Evolutionary conservation across 2,113 vertebrate species (phyloP), one percentile per base, ranked within the genome.

Genomic region (Fukomys damarensis): DNA sequence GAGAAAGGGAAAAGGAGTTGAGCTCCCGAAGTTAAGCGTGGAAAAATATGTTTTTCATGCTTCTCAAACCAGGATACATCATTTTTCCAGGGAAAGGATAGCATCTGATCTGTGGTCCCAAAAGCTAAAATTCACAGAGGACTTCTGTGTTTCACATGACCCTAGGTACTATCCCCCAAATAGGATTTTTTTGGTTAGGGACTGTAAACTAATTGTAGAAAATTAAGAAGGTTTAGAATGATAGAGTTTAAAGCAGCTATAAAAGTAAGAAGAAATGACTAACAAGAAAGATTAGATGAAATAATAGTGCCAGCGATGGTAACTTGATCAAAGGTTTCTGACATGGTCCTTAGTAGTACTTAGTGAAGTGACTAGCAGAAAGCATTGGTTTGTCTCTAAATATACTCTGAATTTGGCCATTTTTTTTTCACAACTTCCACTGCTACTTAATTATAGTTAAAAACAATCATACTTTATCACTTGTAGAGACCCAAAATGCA

Each of bases 241-340:
- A 35, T 56, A 86, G 9, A 5, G 5, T 87, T 87, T 66, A 46
- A 52, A 87, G 58, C 58, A 72, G 49, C 83, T 90, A 77, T 26
- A 61, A 82, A 63, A 52, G 54, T 76, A 86, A 80, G 59, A 59
- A 54, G 54, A 86, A 83, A 77, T 92, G 59, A 81, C 16, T 38
- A 72, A 81, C 63, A 72, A 63, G n/a, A 54, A 35, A 95, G 63
- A 88, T 70, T 84, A 72, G 24, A 41, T 77, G 52, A 89, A 89
- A 30, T 74, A 86, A 93, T 59, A 61, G 66, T 93, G 87, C 61
- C 26, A 80, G 63, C 84, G 61, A 84, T 43, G 58, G 54, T 52
- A 72, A 28, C 38, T 52, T 89, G 81, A 95, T 35, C 82, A 59
- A 92, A 86, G 58, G 49, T 76, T 80, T 93, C 65, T 76, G 41